These are phyloP conservation scores for Eupithecia pulchellata DNA, from an alignment of 2,888 invertebrate genomes.

Conservation along the genomic window DNA sequence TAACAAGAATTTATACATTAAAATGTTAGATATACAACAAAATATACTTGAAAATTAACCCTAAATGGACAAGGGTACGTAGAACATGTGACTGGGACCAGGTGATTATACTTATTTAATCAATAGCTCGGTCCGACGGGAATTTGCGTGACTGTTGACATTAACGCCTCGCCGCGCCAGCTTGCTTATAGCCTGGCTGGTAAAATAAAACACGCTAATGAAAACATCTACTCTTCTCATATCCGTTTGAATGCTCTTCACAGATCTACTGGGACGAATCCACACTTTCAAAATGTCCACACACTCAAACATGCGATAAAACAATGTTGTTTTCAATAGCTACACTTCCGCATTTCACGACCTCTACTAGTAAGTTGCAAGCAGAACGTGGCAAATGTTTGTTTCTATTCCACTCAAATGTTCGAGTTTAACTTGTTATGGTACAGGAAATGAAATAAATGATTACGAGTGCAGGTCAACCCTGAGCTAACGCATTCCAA, in stretches of 20 bases:
- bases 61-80: slow-evolving; percentile 14
- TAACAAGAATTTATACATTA: not conserved
- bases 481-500: slow-evolving; percentile 12
- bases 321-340: not conserved
- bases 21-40: not conserved
- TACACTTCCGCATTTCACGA: not conserved
- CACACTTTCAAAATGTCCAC: not conserved
- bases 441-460: not conserved
- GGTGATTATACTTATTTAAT: slow-evolving; percentile 66
- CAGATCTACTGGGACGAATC: slow-evolving; percentile 3
- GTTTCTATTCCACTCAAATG: not conserved
- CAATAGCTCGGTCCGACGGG: slow-evolving; percentile 58
- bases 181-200: slow-evolving; percentile 34
- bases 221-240: slow-evolving; percentile 23
- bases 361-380: not conserved
- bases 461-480: not conserved
- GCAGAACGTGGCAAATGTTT: slow-evolving; percentile 4
- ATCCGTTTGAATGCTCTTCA: not conserved
- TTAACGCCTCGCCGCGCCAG: slow-evolving; percentile 58
- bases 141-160: slow-evolving; percentile 68
- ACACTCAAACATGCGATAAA: not conserved
- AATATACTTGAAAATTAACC: slow-evolving; percentile 14
- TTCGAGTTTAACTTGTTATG: not conserved
- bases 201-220: slow-evolving; percentile 23
- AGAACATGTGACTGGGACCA: slow-evolving; percentile 29